phyloP scores from a whole-genome alignment of 2,113 vertebrate species.

The Ciconia boyciana region DNA sequence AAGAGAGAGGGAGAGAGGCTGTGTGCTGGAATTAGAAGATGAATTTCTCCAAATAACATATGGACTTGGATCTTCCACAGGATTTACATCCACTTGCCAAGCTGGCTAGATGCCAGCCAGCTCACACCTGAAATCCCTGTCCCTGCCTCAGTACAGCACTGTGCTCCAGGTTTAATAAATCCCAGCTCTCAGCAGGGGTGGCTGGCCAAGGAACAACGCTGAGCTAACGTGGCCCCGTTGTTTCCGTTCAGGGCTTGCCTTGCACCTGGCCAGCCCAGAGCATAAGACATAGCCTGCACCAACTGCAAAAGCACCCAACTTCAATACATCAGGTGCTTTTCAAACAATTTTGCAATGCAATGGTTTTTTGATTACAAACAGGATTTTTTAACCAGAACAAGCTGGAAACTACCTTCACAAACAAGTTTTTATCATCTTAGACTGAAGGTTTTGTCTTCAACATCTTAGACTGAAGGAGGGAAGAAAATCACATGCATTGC shows the following conservation, averaged over 20 bases:
- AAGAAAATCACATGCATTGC: rapidly evolving
- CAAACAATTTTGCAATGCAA: rapidly evolving
- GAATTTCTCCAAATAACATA: not conserved
- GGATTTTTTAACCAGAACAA: not conserved
- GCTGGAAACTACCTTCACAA: not conserved
- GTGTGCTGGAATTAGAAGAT: not conserved
- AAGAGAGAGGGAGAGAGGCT: not conserved
- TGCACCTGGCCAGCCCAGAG: not conserved
- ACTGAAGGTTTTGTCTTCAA: not conserved
- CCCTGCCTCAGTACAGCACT: not conserved
- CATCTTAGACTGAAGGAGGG: not conserved
- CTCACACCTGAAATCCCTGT: not conserved
- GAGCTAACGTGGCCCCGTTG: not conserved
- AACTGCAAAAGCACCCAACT: not conserved
- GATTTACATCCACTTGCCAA: not conserved
- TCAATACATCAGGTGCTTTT: not conserved
- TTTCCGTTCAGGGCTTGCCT: not conserved
- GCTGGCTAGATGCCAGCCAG: not conserved
- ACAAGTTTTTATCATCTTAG: not conserved
- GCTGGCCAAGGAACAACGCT: not conserved
- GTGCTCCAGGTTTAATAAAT: not conserved
- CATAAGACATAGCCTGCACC: not conserved
- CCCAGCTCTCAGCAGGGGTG: not conserved
- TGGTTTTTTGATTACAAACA: not conserved
- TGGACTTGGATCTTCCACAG: not conserved